Percentiles rank a stretch among this genome's conserved stretches.
These are phyloP conservation scores for Intellagama lesueurii DNA, from an alignment of 2,797 vertebrate genomes.

Conservation along the genomic window DNA sequence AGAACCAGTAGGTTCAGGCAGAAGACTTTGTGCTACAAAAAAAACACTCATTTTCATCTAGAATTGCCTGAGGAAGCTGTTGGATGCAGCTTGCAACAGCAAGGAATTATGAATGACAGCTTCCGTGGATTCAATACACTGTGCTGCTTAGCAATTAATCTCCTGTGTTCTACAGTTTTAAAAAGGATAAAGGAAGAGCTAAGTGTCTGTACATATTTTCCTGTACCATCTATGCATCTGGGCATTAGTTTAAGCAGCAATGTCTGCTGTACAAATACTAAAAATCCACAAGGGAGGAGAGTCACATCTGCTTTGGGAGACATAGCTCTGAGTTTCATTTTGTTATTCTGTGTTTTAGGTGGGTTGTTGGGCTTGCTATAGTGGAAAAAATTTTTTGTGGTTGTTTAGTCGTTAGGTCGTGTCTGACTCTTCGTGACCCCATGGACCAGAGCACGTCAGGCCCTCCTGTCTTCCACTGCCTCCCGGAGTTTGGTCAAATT, in stretches of 20 bases:
- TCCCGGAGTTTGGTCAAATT: no score
- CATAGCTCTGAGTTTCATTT: background rate
- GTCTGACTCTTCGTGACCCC: no score
- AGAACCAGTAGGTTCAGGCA: background rate
- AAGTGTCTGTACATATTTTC: slow-evolving; percentile 5
- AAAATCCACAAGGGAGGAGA: no score
- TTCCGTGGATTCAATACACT: background rate
- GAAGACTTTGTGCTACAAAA: background rate
- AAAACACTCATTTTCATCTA: background rate
- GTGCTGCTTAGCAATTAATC: background rate
- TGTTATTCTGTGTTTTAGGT: background rate
- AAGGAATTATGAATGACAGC: background rate
- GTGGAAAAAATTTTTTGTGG: background rate
- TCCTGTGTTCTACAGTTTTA: background rate
- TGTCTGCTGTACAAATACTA: no score
- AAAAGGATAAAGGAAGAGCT: background rate
- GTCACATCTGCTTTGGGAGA: no score
- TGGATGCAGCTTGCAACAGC: background rate
- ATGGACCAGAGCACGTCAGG: no score
- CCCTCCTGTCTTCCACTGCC: no score
- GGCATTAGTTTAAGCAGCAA: background rate
- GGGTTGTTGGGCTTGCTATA: background rate
- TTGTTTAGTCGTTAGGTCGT: no score
- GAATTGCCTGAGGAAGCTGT: background rate
- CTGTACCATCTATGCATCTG: background rate